Evolutionary conservation across 2,797 vertebrate species (phyloP).

Genomic region (Anniella stebbinsi): DNA sequence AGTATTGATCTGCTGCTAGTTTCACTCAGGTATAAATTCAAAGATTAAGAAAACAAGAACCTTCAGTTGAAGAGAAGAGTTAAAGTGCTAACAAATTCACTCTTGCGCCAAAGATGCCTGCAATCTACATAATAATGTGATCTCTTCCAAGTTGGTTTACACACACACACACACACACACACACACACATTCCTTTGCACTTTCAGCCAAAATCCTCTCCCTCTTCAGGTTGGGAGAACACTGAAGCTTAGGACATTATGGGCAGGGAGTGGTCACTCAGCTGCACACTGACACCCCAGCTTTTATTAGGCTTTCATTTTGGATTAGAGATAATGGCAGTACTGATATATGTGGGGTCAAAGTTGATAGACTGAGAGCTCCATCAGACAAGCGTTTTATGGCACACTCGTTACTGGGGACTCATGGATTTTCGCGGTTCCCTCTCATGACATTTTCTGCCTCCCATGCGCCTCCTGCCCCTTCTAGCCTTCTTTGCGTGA

Average conservation of each 20-base stretch:
- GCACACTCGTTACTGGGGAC: too few relatives aligned
- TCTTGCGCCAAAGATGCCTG: background rate
- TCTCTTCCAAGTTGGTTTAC: background rate
- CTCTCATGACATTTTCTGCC: too few relatives aligned
- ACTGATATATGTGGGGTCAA: background rate
- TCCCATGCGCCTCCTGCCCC: too few relatives aligned
- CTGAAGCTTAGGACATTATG: background rate
- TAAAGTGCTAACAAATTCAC: background rate
- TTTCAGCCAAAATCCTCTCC: background rate
- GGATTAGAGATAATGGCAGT: background rate
- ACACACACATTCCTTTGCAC: background rate
- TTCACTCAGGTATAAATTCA: background rate
- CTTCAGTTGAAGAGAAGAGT: background rate
- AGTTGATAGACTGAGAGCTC: background rate
- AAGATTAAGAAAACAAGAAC: background rate
- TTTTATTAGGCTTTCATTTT: background rate
- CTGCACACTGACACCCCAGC: background rate
- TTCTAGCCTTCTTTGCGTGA: too few relatives aligned
- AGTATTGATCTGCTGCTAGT: background rate
- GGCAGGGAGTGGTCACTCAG: background rate
- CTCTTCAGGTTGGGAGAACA: background rate
- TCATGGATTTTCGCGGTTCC: too few relatives aligned
- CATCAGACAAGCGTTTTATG: too few relatives aligned
- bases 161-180: too few relatives aligned
- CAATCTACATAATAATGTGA: background rate